These are phyloP conservation scores for Cherax quadricarinatus DNA, from an alignment of 1,140 invertebrate genomes.

Conservation along the genomic window DNA sequence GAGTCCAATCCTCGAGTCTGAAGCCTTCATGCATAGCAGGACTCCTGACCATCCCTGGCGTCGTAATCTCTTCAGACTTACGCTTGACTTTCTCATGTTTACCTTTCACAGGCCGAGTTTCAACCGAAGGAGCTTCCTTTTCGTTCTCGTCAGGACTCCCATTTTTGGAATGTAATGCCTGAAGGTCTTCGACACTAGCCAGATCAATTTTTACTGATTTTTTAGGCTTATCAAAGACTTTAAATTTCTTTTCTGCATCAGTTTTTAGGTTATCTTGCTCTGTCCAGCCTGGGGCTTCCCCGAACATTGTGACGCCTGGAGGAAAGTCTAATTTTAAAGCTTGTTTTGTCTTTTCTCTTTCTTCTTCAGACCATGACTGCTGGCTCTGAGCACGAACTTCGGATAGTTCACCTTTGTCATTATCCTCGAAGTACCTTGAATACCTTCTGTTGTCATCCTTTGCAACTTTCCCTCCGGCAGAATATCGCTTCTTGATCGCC, in stretches of 20 bases:
- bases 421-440: slow-evolving; percentile 65
- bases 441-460: slow-evolving; percentile 65
- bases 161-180: slow-evolving; percentile 21
- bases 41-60: slow-evolving; percentile 76
- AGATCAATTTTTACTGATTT: slow-evolving; percentile 67
- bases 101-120: slow-evolving; percentile 18
- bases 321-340: slow-evolving; percentile 84
- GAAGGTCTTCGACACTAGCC: slow-evolving; percentile 27
- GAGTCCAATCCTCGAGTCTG: slow-evolving; percentile 77
- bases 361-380: slow-evolving; percentile 79
- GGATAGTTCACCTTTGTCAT: slow-evolving; percentile 45
- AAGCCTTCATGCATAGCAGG: slow-evolving; percentile 77
- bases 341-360: slow-evolving; percentile 82
- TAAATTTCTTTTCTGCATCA: slow-evolving; percentile 65
- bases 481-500: slow-evolving; percentile 65
- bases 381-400: slow-evolving; percentile 39
- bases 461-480: slow-evolving; percentile 52
- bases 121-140: slow-evolving; percentile 5
- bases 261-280: slow-evolving; percentile 52
- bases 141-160: slow-evolving; percentile 32
- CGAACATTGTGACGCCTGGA: slow-evolving; percentile 75
- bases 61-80: slow-evolving; percentile 74
- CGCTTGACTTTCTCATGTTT: slow-evolving; percentile 73
- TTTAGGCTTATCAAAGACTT: slow-evolving; percentile 72
- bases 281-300: slow-evolving; percentile 72